Conservation (phyloP, 2,113 vertebrate species). For the Thryonomys swinderianus region DNA sequence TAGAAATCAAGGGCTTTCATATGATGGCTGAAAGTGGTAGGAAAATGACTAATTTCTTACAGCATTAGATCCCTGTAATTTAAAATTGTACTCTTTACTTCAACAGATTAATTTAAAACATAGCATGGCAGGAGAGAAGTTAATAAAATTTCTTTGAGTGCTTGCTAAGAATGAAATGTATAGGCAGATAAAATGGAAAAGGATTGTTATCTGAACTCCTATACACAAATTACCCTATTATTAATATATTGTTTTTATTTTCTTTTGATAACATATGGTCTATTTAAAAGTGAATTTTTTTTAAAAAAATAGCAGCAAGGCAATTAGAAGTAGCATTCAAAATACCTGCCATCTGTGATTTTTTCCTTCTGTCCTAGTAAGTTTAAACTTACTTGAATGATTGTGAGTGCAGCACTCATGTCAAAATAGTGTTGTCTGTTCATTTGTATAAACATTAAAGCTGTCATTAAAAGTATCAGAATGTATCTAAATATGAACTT, state of each 20-base stretch:
- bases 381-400: background rate
- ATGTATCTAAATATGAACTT: background rate
- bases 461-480: background rate
- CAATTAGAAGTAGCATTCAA: background rate
- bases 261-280: conserved; percentile 13
- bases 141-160: background rate
- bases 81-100: conserved; percentile 13
- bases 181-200: background rate
- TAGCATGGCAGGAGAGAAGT: background rate
- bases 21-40: conserved; percentile 10
- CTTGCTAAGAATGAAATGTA: background rate
- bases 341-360: background rate
- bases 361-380: background rate
- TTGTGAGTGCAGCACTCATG: background rate
- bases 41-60: conserved; percentile 61
- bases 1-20: conserved; percentile 63
- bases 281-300: conserved; percentile 4
- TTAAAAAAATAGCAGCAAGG: background rate
- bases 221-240: background rate
- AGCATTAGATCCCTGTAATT: background rate
- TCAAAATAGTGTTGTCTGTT: background rate
- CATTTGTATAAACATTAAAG: background rate
- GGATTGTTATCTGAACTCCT: background rate
- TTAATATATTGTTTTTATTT: conserved; percentile 11
- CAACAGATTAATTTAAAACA: conserved; percentile 54